These are phyloP conservation scores for Peromyscus leucopus DNA, from an alignment of 2,113 vertebrate genomes.

Conservation along the genomic window DNA sequence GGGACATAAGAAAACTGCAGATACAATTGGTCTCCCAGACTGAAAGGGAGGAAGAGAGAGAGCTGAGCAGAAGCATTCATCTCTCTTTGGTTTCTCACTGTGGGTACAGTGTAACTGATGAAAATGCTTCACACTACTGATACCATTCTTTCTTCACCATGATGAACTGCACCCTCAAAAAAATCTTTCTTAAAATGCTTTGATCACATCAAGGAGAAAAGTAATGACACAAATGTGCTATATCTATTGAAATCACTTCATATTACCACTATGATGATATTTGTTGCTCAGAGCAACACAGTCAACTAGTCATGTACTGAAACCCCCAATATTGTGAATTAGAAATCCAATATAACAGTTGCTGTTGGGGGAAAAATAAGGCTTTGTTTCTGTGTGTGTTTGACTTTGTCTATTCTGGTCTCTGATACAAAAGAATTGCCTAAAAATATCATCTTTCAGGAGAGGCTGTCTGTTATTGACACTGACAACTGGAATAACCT, in stretches of 20 bases:
- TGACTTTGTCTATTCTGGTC: not conserved
- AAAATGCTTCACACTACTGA: not conserved
- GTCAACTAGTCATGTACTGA: no score
- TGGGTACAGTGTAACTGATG: not conserved
- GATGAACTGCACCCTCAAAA: not conserved
- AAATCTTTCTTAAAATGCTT: not conserved
- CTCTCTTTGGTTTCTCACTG: not conserved
- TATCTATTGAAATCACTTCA: not conserved
- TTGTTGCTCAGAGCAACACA: not conserved
- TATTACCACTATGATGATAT: not conserved
- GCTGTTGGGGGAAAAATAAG: not conserved
- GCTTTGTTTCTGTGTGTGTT: not conserved
- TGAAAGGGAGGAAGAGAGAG: not conserved
- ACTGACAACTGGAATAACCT: not conserved
- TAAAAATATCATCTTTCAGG: not conserved
- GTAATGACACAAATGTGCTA: not conserved
- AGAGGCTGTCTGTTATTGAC: not conserved
- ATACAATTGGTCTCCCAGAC: not conserved
- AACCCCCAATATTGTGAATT: not conserved
- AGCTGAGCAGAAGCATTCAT: not conserved
- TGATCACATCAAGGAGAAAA: not conserved
- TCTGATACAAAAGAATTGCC: not conserved
- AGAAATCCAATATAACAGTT: not conserved
- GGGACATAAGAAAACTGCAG: no score
- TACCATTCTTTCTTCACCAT: not conserved